Conservation (phyloP, 1,140 invertebrate genomes). For the Cyclina sinensis region DNA sequence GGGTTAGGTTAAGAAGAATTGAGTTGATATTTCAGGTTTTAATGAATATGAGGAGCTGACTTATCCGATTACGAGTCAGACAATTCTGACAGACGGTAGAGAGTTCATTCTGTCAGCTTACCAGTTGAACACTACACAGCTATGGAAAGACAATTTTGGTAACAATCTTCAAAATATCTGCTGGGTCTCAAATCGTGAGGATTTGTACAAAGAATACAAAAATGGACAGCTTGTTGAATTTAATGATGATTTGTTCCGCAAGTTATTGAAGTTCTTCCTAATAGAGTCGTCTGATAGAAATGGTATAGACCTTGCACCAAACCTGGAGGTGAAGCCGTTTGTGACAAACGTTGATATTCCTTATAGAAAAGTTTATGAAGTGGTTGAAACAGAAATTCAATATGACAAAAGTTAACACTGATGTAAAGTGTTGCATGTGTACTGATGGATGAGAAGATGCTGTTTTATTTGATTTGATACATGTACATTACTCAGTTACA, state of each 20-base stretch:
- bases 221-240: slow-evolving; percentile 91
- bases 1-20: no score
- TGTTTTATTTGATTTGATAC: no score
- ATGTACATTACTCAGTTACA: no score
- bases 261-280: slow-evolving; percentile 92
- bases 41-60: slow-evolving; percentile 94
- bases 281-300: slow-evolving; percentile 90
- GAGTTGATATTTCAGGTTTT: slow-evolving; percentile 92
- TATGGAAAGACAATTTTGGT: slow-evolving; percentile 88
- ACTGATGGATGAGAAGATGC: no score
- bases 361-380: not conserved
- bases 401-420: not conserved
- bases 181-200: slow-evolving; percentile 91
- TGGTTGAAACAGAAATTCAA: not conserved
- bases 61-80: slow-evolving; percentile 95
- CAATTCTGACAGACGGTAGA: slow-evolving; percentile 94
- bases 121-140: slow-evolving; percentile 94
- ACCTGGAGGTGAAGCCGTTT: not conserved
- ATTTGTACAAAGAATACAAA: slow-evolving; percentile 92
- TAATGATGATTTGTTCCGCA: slow-evolving; percentile 93
- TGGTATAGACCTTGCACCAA: slow-evolving; percentile 91
- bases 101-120: slow-evolving; percentile 94
- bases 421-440: no score
- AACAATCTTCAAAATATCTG: slow-evolving; percentile 93
- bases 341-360: not conserved